These are phyloP conservation scores for Tetrao urogallus DNA, from an alignment of 2,113 vertebrate species.

Conservation along the genomic window DNA sequence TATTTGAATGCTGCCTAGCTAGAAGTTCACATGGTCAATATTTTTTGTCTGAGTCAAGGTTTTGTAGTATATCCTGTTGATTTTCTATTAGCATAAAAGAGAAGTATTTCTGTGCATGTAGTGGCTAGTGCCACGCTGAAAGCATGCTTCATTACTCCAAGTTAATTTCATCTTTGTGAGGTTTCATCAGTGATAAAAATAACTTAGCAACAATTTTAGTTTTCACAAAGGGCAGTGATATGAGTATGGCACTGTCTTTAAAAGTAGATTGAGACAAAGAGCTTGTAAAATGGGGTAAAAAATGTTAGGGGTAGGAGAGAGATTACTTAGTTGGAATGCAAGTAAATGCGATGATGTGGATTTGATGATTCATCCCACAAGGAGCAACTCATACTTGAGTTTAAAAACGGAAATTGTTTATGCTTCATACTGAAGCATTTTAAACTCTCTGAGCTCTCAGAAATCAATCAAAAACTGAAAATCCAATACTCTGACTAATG, in stretches of 20 bases:
- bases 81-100: not conserved
- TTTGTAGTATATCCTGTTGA: fast-evolving
- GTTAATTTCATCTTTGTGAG: not conserved
- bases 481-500: not conserved
- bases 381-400: not conserved
- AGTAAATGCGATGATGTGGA: not conserved
- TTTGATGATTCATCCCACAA: not conserved
- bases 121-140: fast-evolving
- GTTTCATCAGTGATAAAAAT: not conserved
- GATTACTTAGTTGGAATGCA: not conserved
- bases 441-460: not conserved
- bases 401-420: constrained; percentile 22
- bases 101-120: not conserved
- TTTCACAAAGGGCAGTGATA: not conserved
- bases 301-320: not conserved
- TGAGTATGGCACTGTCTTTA: not conserved
- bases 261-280: not conserved
- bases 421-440: not conserved
- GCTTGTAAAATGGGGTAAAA: not conserved
- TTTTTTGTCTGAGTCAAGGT: fast-evolving
- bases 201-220: not conserved
- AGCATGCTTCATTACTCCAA: not conserved
- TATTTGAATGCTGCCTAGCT: not conserved
- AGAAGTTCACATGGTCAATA: fast-evolving
- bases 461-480: constrained; percentile 15